phyloP scores from a whole-genome alignment of 2,113 vertebrate genomes.

The Alligator sinensis region DNA sequence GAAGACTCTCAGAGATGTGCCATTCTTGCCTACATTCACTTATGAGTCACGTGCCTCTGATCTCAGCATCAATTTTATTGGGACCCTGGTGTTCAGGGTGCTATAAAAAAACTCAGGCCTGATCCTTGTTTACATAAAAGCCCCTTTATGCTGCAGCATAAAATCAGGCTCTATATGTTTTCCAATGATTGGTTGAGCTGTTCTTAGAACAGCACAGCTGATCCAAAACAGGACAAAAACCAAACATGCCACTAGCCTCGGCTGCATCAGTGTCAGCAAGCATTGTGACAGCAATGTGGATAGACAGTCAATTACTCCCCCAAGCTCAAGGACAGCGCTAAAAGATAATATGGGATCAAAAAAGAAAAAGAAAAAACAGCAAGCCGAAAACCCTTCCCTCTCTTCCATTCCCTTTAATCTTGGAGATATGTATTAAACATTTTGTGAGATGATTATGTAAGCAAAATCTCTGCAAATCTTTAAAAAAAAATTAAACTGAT shows the following conservation, averaged over 20 bases:
- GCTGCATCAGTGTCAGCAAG: neutral
- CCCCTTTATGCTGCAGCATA: neutral
- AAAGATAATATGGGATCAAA: neutral
- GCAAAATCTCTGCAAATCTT: slow-evolving; percentile 68
- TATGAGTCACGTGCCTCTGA: neutral
- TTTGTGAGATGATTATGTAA: slow-evolving; percentile 45
- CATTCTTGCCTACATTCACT: neutral
- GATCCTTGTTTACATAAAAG: neutral
- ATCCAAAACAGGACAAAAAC: neutral
- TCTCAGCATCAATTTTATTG: neutral
- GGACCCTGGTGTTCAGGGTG: neutral
- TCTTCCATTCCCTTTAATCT: slow-evolving; percentile 43
- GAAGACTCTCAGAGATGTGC: neutral
- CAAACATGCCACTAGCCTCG: neutral
- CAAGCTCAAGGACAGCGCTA: neutral
- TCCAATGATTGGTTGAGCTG: neutral
- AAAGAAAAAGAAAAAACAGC: neutral
- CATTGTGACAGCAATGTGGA: neutral
- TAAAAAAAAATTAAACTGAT: slow-evolving; percentile 15
- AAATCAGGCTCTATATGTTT: neutral
- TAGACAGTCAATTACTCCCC: neutral
- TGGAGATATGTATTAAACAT: slow-evolving; percentile 48
- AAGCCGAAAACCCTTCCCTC: neutral
- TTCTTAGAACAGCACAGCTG: neutral
- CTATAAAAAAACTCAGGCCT: too few relatives aligned